These are phyloP conservation scores for Sesamia inferens DNA, from an alignment of 2,888 invertebrate species.

Conservation along the genomic window DNA sequence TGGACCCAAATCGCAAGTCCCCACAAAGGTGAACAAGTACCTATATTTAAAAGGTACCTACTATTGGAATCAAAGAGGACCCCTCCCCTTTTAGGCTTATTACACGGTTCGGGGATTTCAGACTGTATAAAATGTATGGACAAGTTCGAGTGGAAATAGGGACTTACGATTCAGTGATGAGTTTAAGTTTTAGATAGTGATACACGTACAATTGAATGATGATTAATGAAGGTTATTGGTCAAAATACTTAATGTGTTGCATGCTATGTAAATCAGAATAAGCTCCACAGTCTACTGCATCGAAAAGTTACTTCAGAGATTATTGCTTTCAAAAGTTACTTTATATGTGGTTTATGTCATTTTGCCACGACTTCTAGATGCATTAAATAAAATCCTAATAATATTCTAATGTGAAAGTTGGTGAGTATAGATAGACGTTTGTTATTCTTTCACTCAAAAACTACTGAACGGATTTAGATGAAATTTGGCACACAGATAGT, in stretches of 20 bases:
- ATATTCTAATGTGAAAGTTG: too few species aligned
- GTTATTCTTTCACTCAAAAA: too few species aligned
- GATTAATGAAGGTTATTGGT: background rate
- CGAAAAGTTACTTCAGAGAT: background rate
- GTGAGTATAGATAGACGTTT: too few species aligned
- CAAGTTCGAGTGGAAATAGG: constrained; percentile 32
- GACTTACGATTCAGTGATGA: constrained; percentile 25
- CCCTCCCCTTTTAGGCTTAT: constrained; percentile 85
- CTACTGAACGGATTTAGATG: too few species aligned
- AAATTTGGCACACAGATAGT: too few species aligned
- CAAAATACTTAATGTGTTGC: too few species aligned
- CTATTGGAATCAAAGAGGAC: constrained; percentile 78
- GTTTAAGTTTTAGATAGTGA: background rate
- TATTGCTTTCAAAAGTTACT: too few species aligned
- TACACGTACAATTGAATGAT: background rate
- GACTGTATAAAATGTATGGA: constrained; percentile 70
- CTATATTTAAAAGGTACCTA: constrained; percentile 78
- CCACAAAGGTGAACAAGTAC: constrained; percentile 80
- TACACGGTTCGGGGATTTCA: constrained; percentile 76
- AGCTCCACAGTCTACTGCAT: background rate
- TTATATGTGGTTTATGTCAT: too few species aligned
- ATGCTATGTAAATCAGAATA: background rate
- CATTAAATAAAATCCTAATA: background rate
- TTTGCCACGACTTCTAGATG: background rate
- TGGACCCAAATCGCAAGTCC: constrained; percentile 75